phyloP scores from a whole-genome alignment of 2,113 vertebrate genomes.

The Dasypus novemcinctus region DNA sequence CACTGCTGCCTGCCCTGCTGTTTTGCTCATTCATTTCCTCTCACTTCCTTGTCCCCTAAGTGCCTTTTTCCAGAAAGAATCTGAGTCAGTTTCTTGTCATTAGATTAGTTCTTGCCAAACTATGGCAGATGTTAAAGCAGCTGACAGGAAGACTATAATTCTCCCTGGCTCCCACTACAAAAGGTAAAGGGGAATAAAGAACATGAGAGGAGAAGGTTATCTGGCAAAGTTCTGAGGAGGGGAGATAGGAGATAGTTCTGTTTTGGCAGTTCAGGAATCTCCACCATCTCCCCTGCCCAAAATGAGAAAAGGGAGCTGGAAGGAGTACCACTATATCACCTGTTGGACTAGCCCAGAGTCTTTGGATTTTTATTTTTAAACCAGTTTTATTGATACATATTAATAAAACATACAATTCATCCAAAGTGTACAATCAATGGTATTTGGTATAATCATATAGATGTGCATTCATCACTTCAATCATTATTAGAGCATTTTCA shows the following conservation, averaged over 20 bases:
- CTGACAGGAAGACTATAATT: not conserved
- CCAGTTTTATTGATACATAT: too few relatives aligned
- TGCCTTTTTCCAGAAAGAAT: not conserved
- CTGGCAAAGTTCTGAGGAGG: not conserved
- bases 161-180: not conserved
- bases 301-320: not conserved
- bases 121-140: not conserved
- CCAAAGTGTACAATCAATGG: too few relatives aligned
- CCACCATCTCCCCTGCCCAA: fast-evolving
- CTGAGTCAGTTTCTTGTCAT: not conserved
- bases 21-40: not conserved
- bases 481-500: too few relatives aligned
- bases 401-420: too few relatives aligned
- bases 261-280: not conserved
- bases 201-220: not conserved
- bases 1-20: not conserved
- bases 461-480: too few relatives aligned
- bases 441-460: too few relatives aligned
- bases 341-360: not conserved
- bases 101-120: conserved; percentile 33
- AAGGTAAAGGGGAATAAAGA: not conserved
- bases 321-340: not conserved
- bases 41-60: not conserved
- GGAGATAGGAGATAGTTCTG: not conserved
- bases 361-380: too few relatives aligned